Evolutionary conservation across 53 echinoderm and acorn worm species (phyloP).

Genomic region (Zoroaster sp.): DNA sequence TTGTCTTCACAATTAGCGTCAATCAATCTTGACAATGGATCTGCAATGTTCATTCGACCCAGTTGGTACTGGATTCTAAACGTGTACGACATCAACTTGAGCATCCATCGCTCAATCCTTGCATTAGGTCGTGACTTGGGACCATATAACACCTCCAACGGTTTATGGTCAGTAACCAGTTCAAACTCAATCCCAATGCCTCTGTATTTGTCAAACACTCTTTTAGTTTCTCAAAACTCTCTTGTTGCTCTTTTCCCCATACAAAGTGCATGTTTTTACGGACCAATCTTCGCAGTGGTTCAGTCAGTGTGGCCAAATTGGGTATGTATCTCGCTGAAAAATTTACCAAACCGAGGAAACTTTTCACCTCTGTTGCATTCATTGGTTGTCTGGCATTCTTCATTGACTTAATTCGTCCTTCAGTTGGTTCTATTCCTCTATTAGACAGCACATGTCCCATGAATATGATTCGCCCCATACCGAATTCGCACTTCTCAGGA

Average conservation of each 20-base stretch:
- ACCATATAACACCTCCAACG: no score
- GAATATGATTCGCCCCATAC: constrained; percentile 7
- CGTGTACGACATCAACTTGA: no score
- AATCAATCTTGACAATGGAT: no score
- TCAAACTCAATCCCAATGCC: constrained; percentile 38
- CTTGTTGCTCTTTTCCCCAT: constrained; percentile 56
- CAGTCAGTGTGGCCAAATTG: constrained; percentile 56
- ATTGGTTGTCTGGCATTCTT: constrained; percentile 43
- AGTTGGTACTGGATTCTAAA: no score
- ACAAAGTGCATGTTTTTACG: constrained; percentile 37
- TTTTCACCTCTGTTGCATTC: constrained; percentile 60
- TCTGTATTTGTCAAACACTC: constrained; percentile 31
- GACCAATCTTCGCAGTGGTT: constrained; percentile 52
- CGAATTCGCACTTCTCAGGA: constrained; percentile 58
- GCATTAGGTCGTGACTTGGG: no score
- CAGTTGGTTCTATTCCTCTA: constrained; percentile 60
- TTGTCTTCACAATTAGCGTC: no score
- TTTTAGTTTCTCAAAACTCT: constrained; percentile 51
- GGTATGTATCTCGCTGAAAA: constrained; percentile 70
- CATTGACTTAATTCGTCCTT: constrained; percentile 50
- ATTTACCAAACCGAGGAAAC: constrained; percentile 69
- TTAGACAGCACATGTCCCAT: constrained; percentile 63
- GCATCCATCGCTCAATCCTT: no score
- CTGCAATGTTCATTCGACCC: no score
- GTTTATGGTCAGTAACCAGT: no score